phyloP scores from a whole-genome alignment of 2,888 invertebrate genomes.

The Drosophila affinis region DNA sequence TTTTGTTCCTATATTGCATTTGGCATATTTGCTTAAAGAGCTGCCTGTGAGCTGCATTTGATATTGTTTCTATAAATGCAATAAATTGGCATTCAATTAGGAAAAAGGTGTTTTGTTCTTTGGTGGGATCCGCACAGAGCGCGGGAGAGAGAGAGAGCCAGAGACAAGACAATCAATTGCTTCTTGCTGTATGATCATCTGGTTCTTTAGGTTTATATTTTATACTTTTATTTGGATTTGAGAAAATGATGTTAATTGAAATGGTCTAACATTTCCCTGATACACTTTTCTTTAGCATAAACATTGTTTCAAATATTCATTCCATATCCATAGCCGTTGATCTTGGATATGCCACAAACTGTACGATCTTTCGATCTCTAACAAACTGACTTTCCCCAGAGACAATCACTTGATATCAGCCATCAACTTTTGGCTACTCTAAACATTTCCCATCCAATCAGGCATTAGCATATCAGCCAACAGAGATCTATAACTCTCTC shows the following conservation, averaged over 20 bases:
- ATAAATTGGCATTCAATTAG: constrained; percentile 67
- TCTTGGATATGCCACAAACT: too few species aligned
- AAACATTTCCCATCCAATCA: constrained; percentile 20
- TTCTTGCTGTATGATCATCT: too few species aligned
- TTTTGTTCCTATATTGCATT: constrained; percentile 28
- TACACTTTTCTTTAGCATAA: too few species aligned
- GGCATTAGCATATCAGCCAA: constrained; percentile 67
- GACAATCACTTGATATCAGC: constrained; percentile 2
- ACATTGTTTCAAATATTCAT: not conserved
- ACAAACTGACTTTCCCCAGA: constrained; percentile 6
- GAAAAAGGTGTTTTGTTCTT: constrained; percentile 53
- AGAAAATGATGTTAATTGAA: too few species aligned
- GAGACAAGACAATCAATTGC: not conserved
- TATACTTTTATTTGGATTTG: too few species aligned
- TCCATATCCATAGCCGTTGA: not conserved
- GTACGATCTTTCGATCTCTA: not conserved
- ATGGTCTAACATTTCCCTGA: not conserved
- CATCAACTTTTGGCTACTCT: constrained; percentile 20
- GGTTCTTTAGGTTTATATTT: too few species aligned
- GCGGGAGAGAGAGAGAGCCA: not conserved
- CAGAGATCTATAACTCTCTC: constrained; percentile 63
- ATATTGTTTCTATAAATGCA: constrained; percentile 54
- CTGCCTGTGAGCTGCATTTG: constrained; percentile 39
- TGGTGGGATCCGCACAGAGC: not conserved
- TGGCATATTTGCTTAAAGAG: constrained; percentile 45